A percentile compares a stretch with the other conserved stretches of the same genome.
phyloP scores from a whole-genome alignment of 2,888 invertebrate species.

The Prenolepis imparis region DNA sequence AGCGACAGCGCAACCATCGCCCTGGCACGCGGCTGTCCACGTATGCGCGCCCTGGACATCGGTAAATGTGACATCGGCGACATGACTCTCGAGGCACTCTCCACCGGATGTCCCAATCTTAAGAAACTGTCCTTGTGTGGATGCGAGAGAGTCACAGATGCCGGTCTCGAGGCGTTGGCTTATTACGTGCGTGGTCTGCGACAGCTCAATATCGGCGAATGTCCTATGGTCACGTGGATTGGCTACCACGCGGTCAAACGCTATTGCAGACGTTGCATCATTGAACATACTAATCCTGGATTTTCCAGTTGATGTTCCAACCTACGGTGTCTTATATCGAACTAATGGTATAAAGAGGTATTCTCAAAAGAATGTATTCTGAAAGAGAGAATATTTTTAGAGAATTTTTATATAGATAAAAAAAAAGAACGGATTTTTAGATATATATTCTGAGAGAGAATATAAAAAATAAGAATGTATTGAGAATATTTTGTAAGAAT shows the following conservation, averaged over 20 bases:
- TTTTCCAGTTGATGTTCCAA: conserved; percentile 88
- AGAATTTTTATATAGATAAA: background rate
- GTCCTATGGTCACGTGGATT: conserved; percentile 93
- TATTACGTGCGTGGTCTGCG: conserved; percentile 96
- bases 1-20: conserved; percentile 97
- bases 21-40: conserved; percentile 94
- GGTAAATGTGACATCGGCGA: conserved; percentile 98
- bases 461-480: conserved; percentile 20
- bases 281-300: conserved; percentile 98
- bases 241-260: conserved; percentile 97
- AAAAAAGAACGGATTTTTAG: background rate
- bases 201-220: conserved; percentile 97
- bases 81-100: conserved; percentile 94
- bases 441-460: conserved; percentile 43
- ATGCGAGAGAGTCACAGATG: conserved; percentile 96
- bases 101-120: conserved; percentile 95
- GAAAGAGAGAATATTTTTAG: conserved; percentile 2
- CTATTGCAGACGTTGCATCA: conserved; percentile 96
- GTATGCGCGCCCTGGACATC: conserved; percentile 94
- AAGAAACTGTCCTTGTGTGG: conserved; percentile 96
- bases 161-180: conserved; percentile 95
- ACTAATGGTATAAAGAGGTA: background rate
- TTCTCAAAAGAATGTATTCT: background rate
- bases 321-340: background rate
- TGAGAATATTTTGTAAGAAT: conserved; percentile 25